Base-by-base conservation (phyloP, 2,797 vertebrate genomes). In the Malacoctenus gilli region DNA sequence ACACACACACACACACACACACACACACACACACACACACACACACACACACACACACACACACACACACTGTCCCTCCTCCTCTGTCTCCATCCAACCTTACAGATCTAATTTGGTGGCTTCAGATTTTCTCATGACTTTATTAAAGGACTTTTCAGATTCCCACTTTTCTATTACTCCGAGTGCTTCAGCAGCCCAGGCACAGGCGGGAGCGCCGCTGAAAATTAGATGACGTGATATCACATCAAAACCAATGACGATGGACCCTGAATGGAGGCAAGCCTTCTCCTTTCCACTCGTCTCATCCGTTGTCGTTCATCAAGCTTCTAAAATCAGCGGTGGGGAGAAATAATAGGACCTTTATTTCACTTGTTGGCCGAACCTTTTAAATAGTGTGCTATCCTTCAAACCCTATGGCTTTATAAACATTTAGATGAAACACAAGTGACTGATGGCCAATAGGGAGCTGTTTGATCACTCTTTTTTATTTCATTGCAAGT, bases 71-170 rank as follows among this genome's bases (percentile, higher is more conserved):
- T 31, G 4, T 57, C 56, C 47, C 49, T 28, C 7, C 30, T 39
- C n/a, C 38, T 40, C 55, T 18, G 36, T 72, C 59, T 75, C 75
- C 32, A 75, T 62, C 46, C 67, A 74, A 41, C 55, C 58, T 37
- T 37, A 55, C 61, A 61, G 57, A 83, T 83, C 74, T 84, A 84
- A 88, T 88, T 86, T 83, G 75, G 72, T 60, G 14, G 52, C 68
- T 56, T 64, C 55, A 75, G 73, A 74, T 71, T 77, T 79, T 77
- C 76, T 75, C 56, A 60, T 69, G 72, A 73, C 74, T 84, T 87
- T 87, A 86, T 87, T 82, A 85, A 80, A 86, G 77, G 57, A 73
- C 64, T 88, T 83, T 83, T 84, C 71, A 78, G 65, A 85, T 84
- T 79, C 75, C 72, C 69, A 54, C 63, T 79, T 73, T 72, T 75